Conservation (phyloP, 2,113 vertebrate genomes). For the Aepyceros melampus region DNA sequence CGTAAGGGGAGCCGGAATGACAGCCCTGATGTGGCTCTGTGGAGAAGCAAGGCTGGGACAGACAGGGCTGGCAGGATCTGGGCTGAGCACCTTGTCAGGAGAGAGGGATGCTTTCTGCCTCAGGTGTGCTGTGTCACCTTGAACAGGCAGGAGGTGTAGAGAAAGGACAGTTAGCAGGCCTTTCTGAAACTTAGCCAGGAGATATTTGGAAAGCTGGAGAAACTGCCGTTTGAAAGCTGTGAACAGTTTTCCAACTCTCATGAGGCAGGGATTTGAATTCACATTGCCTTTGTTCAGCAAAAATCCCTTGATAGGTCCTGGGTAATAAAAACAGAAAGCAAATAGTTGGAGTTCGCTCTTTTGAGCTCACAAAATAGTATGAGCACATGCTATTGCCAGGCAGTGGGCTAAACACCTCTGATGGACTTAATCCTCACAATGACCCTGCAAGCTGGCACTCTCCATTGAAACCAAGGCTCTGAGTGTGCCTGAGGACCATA, state of each 20-base stretch:
- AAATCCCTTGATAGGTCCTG: not conserved
- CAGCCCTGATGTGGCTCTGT: conserved; percentile 13
- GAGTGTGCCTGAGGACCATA: not conserved
- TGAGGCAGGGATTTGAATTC: not conserved
- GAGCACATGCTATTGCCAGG: not conserved
- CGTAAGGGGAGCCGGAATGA: not conserved
- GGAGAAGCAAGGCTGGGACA: not conserved
- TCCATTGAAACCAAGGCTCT: not conserved
- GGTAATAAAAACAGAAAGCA: not conserved
- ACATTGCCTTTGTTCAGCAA: not conserved
- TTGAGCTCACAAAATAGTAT: not conserved
- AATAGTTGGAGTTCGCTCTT: not conserved
- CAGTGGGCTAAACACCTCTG: not conserved
- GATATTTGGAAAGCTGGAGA: not conserved
- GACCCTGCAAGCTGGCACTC: not conserved
- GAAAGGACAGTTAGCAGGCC: not conserved
- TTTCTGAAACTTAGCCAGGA: not conserved
- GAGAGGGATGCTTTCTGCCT: not conserved
- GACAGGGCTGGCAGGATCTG: not conserved
- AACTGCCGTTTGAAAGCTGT: not conserved
- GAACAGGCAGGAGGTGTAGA: not conserved
- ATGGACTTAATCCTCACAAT: not conserved
- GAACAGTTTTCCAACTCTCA: not conserved
- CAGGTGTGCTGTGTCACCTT: not conserved
- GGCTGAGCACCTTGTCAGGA: not conserved